These are phyloP conservation scores for Resseliella maxima DNA, from an alignment of 2,888 invertebrate genomes.

Conservation along the genomic window DNA sequence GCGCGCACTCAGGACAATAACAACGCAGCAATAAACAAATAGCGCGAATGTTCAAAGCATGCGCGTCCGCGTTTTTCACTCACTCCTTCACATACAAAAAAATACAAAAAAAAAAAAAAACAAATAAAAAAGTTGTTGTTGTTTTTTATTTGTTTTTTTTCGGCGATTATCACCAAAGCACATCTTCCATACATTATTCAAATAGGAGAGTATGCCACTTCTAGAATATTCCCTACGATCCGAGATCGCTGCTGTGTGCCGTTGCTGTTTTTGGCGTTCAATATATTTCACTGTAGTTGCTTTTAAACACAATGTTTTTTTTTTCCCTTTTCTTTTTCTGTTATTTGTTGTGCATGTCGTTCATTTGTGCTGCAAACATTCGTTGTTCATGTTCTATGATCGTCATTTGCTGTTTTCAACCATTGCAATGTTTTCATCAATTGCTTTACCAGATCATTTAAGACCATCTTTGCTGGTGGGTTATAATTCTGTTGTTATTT, in stretches of 20 bases:
- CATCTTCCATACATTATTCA: background rate
- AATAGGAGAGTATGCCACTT: background rate
- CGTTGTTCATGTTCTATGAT: conserved; percentile 3
- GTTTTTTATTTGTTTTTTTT: background rate
- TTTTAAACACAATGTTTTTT: background rate
- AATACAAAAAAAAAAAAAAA: background rate
- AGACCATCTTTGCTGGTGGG: background rate
- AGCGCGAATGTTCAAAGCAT: background rate
- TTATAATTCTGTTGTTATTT: background rate
- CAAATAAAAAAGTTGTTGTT: no score
- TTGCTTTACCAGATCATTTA: conserved; percentile 7
- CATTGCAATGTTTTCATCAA: background rate
- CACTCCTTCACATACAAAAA: background rate
- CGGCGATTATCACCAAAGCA: background rate
- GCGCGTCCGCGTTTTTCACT: background rate
- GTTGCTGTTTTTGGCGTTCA: conserved; percentile 30
- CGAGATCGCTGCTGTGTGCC: background rate
- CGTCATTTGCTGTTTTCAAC: background rate
- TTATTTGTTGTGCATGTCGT: background rate
- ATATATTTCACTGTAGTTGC: background rate
- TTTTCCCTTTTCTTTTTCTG: background rate
- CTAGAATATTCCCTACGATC: conserved; percentile 43
- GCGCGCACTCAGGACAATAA: background rate
- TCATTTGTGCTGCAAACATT: conserved; percentile 22
- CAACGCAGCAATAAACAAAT: background rate